These are phyloP conservation scores for Catamblyrhynchus diadema DNA, from an alignment of 2,797 vertebrate genomes.

Conservation along the genomic window DNA sequence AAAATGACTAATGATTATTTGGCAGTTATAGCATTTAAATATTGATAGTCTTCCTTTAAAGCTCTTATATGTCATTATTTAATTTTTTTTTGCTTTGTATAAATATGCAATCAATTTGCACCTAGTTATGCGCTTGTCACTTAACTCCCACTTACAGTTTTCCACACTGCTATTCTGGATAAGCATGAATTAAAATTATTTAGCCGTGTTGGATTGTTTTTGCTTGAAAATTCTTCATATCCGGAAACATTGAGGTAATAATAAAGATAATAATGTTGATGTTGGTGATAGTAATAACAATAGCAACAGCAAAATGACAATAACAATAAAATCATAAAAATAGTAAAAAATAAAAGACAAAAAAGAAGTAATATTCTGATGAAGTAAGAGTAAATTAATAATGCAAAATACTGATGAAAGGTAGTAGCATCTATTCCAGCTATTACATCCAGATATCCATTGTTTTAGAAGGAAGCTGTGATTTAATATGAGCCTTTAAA, in stretches of 20 bases:
- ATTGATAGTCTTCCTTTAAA: slow-evolving; percentile 31
- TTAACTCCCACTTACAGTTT: slow-evolving; percentile 18
- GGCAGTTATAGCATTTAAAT: slow-evolving; percentile 31
- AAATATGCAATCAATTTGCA: slow-evolving; percentile 33
- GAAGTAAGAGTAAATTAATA: not conserved
- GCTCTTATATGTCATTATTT: slow-evolving; percentile 26
- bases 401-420: not conserved
- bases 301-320: not conserved
- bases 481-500: not conserved
- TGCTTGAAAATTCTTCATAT: not conserved
- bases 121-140: slow-evolving; percentile 24
- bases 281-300: not conserved
- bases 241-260: not conserved
- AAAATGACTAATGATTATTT: slow-evolving; percentile 29
- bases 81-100: slow-evolving; percentile 6
- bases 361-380: not conserved
- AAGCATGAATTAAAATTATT: not conserved
- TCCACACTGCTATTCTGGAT: not conserved
- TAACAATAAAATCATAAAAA: not conserved
- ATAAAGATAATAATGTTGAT: rapidly evolving
- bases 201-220: not conserved
- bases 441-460: not conserved
- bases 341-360: not conserved
- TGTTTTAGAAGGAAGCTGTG: not conserved
- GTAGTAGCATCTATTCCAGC: not conserved